phyloP scores from a whole-genome alignment of 2,888 invertebrate genomes.

The Trissolcus brochymenae region DNA sequence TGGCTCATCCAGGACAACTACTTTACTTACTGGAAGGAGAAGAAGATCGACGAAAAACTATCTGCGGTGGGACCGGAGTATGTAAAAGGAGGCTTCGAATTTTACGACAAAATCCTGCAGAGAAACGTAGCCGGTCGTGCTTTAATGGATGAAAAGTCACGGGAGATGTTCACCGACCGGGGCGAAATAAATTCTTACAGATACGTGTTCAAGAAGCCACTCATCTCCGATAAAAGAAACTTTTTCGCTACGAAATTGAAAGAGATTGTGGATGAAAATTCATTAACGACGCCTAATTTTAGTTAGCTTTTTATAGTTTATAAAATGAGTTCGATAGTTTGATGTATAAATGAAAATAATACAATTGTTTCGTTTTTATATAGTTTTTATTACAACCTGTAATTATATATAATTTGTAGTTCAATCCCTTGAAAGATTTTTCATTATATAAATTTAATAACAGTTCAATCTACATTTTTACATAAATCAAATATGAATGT shows the following conservation, averaged over 20 bases:
- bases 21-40: slow-evolving; percentile 77
- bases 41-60: slow-evolving; percentile 80
- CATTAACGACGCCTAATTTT: neutral
- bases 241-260: slow-evolving; percentile 78
- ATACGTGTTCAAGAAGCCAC: slow-evolving; percentile 81
- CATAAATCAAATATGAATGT: slow-evolving; percentile 1
- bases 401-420: slow-evolving; percentile 17
- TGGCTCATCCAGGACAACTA: slow-evolving; percentile 74
- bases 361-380: slow-evolving; percentile 17
- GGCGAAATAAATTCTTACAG: slow-evolving; percentile 83
- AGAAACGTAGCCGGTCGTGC: slow-evolving; percentile 85
- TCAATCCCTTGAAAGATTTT: slow-evolving; percentile 16
- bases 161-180: slow-evolving; percentile 80
- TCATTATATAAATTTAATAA: slow-evolving; percentile 36
- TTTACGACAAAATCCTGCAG: slow-evolving; percentile 84
- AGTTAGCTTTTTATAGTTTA: slow-evolving; percentile 16
- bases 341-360: slow-evolving; percentile 2
- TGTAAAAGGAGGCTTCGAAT: slow-evolving; percentile 85
- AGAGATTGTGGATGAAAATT: slow-evolving; percentile 8
- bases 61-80: slow-evolving; percentile 81
- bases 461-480: slow-evolving; percentile 35
- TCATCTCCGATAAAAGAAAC: slow-evolving; percentile 82
- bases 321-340: too few relatives aligned
- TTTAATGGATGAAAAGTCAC: slow-evolving; percentile 81
- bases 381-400: slow-evolving; percentile 30